Evolutionary conservation across 2,888 invertebrate genomes (phyloP), one percentile per base, ranked within the genome.

Genomic region (Agrochola litura): DNA sequence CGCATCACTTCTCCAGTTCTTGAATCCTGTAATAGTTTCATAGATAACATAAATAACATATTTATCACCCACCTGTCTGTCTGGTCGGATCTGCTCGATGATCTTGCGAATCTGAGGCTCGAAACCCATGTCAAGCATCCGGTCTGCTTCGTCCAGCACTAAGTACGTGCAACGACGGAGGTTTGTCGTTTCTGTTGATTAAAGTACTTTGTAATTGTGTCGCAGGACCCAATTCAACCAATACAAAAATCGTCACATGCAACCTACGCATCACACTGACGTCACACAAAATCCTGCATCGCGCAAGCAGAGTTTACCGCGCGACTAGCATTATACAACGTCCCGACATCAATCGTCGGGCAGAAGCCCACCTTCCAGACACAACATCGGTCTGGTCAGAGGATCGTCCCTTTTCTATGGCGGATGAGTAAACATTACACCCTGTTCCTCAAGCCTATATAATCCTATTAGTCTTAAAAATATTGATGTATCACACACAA

Each of bases 121-220:
- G 92, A 99, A 99, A 58, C 99, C 99, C 99, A 99, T 99, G 94
- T 99, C 99, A 91, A 99, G 96, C 99, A 99, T 99, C 82, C 99
- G 97, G 93, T 99, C 99, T 43, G 99, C 99, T 94, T 99, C 96
- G 96, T 98, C 95, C 97, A 97, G 83, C 97, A 98, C 95, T 97
- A 99, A 94, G 92, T 99, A 99, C 0, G 99, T 99, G 94, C 98
- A 98, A 73, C 99, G 97, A 69, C 97, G 97, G 19, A 99, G 96
- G 93, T 98, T 98, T 6, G 99, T 98, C 37, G 98, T 96, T 95
- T 98, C 96, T 96, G 80, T 19, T 84, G 8, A 60, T 41, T 5
- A 60, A 19, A 41, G 41, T 41, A 54, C 9, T 54, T 60, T n/a
- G 4, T 58, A 37, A 2, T 52, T 30, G 54, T 56, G 19, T 58